Base-by-base conservation (phyloP, 2,888 invertebrate species). In the Eulithis prunata region DNA sequence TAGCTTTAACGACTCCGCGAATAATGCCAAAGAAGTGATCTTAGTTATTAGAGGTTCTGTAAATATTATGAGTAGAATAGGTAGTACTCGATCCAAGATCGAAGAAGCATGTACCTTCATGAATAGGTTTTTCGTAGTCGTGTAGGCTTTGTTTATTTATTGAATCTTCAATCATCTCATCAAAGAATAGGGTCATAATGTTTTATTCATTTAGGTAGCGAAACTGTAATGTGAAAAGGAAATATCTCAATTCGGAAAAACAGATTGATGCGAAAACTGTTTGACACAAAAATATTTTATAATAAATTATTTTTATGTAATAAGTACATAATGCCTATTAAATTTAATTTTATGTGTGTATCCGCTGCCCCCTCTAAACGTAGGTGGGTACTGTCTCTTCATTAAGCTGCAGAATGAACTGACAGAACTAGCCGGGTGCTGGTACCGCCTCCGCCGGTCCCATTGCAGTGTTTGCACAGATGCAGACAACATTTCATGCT, bases 401-500 rank as follows among this genome's bases (percentile, higher is more conserved):
- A 75, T 78, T 75, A 73, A 77, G 76, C 75, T 75, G 60, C 63
- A 69, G 62, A 76, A 70, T 21, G 21, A 21, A 21, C 21, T 21
- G 21, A 2, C 21, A 21, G 21, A 21, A 21, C 60, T 71, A 55
- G 51, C 70, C 71, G 63, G 66, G 62, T 70, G 74, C 53, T 32
- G 6, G 32, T 32, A 3, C 32, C 32, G 32, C 5, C 67, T 53
- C 41, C 36, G 32, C 32, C 32, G 32, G 32, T 68, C 54, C 41
- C 36, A n/a, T n/a, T n/a, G n/a, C n/a, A 71, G 68, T 71, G 70
- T 72, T 75, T 70, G 69, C 75, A 56, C 72, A 74, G 69, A 68
- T 70, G 76, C 78, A 77, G 80, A 80, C 79, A 78, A 72, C 73
- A 72, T 72, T 79, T 78, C 76, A 78, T 79, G 79, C 78, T 69